phyloP scores from a whole-genome alignment of 2,888 invertebrate species.

The Taenaris catops region DNA sequence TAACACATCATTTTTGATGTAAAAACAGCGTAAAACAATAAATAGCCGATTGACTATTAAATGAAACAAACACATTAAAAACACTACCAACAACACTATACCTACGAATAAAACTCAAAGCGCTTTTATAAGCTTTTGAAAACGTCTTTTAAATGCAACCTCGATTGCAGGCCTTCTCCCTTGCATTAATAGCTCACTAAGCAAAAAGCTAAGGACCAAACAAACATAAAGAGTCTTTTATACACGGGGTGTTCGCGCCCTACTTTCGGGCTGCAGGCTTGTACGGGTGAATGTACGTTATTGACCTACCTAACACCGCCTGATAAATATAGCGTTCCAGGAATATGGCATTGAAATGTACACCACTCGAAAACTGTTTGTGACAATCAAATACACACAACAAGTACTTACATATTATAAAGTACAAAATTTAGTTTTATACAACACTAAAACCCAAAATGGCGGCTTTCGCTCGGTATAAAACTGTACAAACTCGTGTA shows the following conservation, averaged over 20 bases:
- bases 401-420: neutral
- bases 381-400: too few species aligned
- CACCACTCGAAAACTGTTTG: constrained; percentile 22
- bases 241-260: constrained; percentile 45
- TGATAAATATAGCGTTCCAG: constrained; percentile 57
- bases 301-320: constrained; percentile 64
- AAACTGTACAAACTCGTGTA: too few species aligned
- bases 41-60: too few species aligned
- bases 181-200: constrained; percentile 6
- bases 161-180: constrained; percentile 8
- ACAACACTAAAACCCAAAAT: too few species aligned
- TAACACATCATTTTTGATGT: too few species aligned
- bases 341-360: constrained; percentile 64
- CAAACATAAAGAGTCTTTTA: constrained; percentile 15
- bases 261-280: constrained; percentile 58
- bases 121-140: constrained; percentile 2
- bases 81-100: neutral
- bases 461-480: too few species aligned
- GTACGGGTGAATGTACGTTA: constrained; percentile 66
- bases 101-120: constrained; percentile 2
- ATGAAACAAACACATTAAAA: neutral
- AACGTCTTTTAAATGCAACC: constrained; percentile 4
- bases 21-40: too few species aligned
- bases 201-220: constrained; percentile 14
- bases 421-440: neutral